Evolutionary conservation across 2,113 vertebrate genomes (phyloP).

Genomic region (Phalacrocorax brasilianus): DNA sequence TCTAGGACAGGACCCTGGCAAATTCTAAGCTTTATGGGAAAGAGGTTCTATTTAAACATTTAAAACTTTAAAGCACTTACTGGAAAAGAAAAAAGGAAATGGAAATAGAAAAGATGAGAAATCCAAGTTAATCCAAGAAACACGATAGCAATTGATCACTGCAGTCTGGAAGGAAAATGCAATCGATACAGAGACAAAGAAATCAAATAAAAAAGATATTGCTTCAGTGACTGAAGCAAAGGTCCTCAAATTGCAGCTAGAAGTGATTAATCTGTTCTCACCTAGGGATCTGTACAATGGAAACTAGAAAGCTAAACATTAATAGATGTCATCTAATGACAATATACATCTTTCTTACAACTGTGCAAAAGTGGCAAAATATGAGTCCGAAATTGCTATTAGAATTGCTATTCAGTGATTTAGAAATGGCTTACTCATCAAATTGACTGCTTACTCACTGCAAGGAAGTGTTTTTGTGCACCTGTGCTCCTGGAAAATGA

Average conservation of each 20-base stretch:
- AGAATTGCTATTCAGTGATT: not conserved
- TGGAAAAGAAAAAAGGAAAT: not conserved
- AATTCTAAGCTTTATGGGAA: constrained; percentile 27
- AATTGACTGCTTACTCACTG: constrained; percentile 8
- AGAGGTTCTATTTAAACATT: constrained; percentile 14
- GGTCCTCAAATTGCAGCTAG: not conserved
- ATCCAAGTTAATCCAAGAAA: constrained; percentile 51
- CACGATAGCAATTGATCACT: not conserved
- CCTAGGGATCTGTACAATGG: not conserved
- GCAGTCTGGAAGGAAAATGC: constrained; percentile 1
- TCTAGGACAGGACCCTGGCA: not conserved
- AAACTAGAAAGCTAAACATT: not conserved
- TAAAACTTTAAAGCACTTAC: constrained; percentile 41
- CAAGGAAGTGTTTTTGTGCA: not conserved
- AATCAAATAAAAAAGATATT: not conserved
- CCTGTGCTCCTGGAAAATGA: not conserved
- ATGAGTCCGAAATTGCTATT: not conserved
- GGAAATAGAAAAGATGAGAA: constrained; percentile 31
- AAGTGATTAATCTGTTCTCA: not conserved
- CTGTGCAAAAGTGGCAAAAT: not conserved
- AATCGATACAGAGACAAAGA: not conserved
- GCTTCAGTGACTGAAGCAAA: not conserved
- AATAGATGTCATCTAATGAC: not conserved
- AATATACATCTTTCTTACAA: not conserved
- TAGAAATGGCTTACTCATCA: not conserved